A percentile compares a stretch with the other conserved stretches of the same genome.
Conservation (phyloP, 2,888 invertebrate genomes). For the Mystacides longicornis region DNA sequence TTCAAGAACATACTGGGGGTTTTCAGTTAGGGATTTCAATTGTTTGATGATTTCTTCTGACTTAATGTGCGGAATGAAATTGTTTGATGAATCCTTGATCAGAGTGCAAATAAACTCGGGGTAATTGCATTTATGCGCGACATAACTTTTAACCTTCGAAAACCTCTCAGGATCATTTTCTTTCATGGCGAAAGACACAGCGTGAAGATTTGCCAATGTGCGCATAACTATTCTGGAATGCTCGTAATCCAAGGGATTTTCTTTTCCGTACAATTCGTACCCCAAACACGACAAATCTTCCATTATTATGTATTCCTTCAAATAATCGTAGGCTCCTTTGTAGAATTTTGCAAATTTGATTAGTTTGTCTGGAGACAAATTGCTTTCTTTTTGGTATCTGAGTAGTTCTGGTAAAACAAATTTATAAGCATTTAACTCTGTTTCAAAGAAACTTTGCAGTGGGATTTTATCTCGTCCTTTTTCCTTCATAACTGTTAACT, state of each 20-base stretch:
- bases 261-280: conserved; percentile 10
- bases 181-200: conserved; percentile 16
- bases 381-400: conserved; percentile 9
- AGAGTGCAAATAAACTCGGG: background rate
- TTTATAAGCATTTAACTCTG: conserved; percentile 17
- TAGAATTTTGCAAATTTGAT: conserved; percentile 16
- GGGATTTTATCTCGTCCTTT: background rate
- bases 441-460: conserved; percentile 13
- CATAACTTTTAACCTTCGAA: conserved; percentile 8
- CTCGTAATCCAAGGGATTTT: conserved; percentile 10
- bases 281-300: conserved; percentile 14
- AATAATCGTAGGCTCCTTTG: conserved; percentile 7
- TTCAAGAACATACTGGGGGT: background rate
- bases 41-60: too few species aligned
- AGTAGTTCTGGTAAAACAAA: conserved; percentile 10
- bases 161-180: conserved; percentile 16
- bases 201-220: conserved; percentile 18
- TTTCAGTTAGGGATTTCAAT: background rate
- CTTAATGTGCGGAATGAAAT: background rate
- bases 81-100: too few species aligned
- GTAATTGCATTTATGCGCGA: background rate
- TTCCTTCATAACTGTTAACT: background rate
- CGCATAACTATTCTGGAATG: conserved; percentile 7
- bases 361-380: conserved; percentile 7
- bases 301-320: conserved; percentile 17